Conservation (phyloP, 2,113 vertebrate species). For the Myotis yumanensis region DNA sequence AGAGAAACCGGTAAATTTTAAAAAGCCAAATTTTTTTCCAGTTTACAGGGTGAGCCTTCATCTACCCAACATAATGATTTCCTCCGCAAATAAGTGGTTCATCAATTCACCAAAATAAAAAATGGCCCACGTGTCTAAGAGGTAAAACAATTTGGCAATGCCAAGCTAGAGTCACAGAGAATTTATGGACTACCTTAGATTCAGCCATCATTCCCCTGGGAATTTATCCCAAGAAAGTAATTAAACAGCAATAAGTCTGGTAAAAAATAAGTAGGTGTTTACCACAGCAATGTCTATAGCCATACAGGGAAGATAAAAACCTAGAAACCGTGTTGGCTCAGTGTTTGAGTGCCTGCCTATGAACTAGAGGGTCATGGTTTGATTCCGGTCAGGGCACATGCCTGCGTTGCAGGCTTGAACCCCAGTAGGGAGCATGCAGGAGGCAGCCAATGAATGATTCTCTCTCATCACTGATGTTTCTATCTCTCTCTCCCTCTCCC, state of each 20-base stretch:
- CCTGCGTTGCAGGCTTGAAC: too few relatives aligned
- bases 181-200: background rate
- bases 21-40: background rate
- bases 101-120: background rate
- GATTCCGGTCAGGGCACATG: too few relatives aligned
- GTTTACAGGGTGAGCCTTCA: background rate
- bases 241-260: background rate
- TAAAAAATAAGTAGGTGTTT: slow-evolving; percentile 18
- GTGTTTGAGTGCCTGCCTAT: too few relatives aligned
- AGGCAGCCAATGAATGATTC: too few relatives aligned
- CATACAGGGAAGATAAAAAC: background rate
- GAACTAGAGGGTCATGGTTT: too few relatives aligned
- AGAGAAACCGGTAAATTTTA: background rate
- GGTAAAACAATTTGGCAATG: background rate
- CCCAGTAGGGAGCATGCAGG: too few relatives aligned
- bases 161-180: background rate
- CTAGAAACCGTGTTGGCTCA: background rate
- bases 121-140: background rate
- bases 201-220: background rate
- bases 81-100: background rate
- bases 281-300: background rate
- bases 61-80: background rate
- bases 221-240: background rate
- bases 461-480: too few relatives aligned
- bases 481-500: too few relatives aligned